Base-by-base conservation (phyloP, 2,797 vertebrate genomes). In the Fundulus diaphanus region DNA sequence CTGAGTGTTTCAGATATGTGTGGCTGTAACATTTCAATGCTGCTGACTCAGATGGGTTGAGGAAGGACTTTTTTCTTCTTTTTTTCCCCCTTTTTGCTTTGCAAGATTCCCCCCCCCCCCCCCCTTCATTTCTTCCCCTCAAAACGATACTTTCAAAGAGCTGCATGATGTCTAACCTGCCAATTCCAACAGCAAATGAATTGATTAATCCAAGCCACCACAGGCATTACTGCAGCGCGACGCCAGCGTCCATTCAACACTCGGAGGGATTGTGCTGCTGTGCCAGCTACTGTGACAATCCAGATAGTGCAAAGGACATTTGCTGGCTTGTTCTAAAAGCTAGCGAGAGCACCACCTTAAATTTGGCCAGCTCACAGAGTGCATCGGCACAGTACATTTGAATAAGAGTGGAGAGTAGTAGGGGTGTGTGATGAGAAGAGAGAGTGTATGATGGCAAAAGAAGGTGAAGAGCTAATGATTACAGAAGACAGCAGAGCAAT, bases 1-100 rank as follows among this genome's bases (percentile, higher is more conserved):
- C 74, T 70, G 72, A 82, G 80, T 70, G 46, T 78, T 78, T 79
- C 48, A 70, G 27, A 40, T 42, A 22, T 44, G 42, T 42, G 63
- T 66, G 63, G 37, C 63, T 42, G 7, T 40, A 40, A 40, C 35
- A 15, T n/a, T 22, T 42, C 11, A 4, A 42, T 40, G 61, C 35
- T 65, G 61, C 61, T 65, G 35, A 65, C 35, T 65, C 35, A 65
- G 35, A 65, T 40, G 35, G 61, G 61, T 65, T 24, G 22, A 65
- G 59, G 59, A 9, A 11, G 59, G 22, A 40, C 0, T 61, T 61
- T 3, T 11, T 37, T 22, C 40, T 65, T 12, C 12, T n/a, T 33
- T 20, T 2, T 8, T 16, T 35, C 18, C 3, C 37, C 15, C 16
- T 15, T 59, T 59, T 54, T 27, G 52, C 12, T 54, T 5, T 54